A percentile compares a stretch with the other conserved stretches of the same genome.
Evolutionary conservation across 2,888 invertebrate genomes (phyloP).

Genomic region (Cephus nigrinus): DNA sequence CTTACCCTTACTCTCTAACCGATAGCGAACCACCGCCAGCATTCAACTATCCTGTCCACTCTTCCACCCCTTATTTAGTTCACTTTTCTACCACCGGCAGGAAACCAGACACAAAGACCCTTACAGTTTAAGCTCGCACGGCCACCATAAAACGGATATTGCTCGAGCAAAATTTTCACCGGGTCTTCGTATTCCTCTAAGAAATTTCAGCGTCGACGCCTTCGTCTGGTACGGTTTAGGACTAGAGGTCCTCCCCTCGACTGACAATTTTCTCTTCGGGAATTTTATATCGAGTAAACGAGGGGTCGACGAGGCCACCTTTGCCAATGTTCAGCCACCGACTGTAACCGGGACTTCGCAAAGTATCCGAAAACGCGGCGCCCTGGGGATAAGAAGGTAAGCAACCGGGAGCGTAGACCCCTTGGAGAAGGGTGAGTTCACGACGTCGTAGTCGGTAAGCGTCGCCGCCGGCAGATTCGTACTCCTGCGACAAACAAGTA

Average conservation of each 20-base stretch:
- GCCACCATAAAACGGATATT: slow-evolving; percentile 56
- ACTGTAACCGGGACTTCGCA: background rate
- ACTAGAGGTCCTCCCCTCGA: background rate
- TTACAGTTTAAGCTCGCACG: slow-evolving; percentile 52
- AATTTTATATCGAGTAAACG: background rate
- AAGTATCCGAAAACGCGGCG: background rate
- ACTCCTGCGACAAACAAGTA: slow-evolving; percentile 21
- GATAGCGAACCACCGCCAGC: background rate
- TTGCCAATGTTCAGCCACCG: background rate
- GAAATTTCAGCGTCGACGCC: background rate
- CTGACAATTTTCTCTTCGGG: background rate
- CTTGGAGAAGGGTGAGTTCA: too few relatives aligned
- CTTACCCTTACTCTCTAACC: background rate
- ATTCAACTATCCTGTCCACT: background rate
- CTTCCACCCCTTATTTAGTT: background rate
- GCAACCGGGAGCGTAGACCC: background rate
- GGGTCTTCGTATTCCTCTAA: background rate
- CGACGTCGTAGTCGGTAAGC: background rate
- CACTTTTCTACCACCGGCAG: background rate
- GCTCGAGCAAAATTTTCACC: slow-evolving; percentile 49
- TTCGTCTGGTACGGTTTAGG: background rate
- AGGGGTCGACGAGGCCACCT: background rate
- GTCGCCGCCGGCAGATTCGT: background rate
- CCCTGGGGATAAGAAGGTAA: background rate
- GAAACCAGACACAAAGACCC: slow-evolving; percentile 10